These are phyloP conservation scores for Discoglossus pictus DNA, from an alignment of 2,797 vertebrate genomes.

Conservation along the genomic window DNA sequence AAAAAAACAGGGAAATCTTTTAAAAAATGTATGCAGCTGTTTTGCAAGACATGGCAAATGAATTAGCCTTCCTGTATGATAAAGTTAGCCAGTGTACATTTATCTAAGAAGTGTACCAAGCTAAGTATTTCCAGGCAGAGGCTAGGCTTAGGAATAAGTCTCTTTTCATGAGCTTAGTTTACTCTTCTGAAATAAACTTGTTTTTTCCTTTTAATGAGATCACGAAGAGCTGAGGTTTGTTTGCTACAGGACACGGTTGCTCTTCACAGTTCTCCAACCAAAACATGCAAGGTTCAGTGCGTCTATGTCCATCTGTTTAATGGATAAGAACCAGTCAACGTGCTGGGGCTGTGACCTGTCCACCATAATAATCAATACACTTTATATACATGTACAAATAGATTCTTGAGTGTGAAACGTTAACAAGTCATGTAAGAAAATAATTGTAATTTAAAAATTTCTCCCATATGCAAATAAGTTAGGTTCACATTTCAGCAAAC, in stretches of 20 bases:
- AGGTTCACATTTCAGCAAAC: too few species aligned
- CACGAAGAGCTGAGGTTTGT: constrained; percentile 37
- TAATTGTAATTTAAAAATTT: too few species aligned
- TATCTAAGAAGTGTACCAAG: constrained; percentile 25
- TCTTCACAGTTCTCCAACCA: constrained; percentile 35
- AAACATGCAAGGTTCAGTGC: constrained; percentile 30
- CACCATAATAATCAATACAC: too few species aligned
- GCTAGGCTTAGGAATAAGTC: constrained; percentile 23
- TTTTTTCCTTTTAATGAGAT: constrained; percentile 44
- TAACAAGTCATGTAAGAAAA: too few species aligned
- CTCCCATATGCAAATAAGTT: too few species aligned
- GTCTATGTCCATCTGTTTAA: not conserved
- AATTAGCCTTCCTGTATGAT: constrained; percentile 29
- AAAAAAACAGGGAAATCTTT: too few species aligned
- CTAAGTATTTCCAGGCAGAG: constrained; percentile 38
- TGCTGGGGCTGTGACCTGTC: too few species aligned
- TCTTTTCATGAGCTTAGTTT: constrained; percentile 49
- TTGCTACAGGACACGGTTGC: constrained; percentile 37
- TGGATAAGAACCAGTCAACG: not conserved
- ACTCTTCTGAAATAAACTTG: constrained; percentile 50
- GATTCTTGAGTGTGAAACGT: too few species aligned
- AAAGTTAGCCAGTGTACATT: constrained; percentile 27
- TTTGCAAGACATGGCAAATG: too few species aligned
- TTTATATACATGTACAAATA: too few species aligned
- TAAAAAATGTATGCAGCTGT: too few species aligned